Base-by-base conservation (phyloP, 2,888 invertebrate species). In the Spodoptera picta region DNA sequence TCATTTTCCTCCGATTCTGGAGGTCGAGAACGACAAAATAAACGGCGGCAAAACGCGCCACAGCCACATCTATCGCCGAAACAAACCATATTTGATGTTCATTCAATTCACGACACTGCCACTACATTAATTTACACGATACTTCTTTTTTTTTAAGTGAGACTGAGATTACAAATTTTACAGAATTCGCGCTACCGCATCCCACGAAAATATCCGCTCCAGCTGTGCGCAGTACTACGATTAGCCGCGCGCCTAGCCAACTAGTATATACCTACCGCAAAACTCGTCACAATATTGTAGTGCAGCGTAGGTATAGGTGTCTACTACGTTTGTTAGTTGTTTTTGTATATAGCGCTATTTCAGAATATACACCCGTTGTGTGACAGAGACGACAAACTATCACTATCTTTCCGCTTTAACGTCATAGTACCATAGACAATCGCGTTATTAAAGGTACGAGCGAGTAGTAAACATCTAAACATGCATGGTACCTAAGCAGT, bases 21-120 rank as follows among this genome's bases (percentile, higher is more conserved):
- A 10, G 82, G 75, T 27, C 80, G 83, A 31, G 80, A 71, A 65
- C 91, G 89, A 79, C 92, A 92, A 83, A 92, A 92, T 64, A 93
- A 69, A 68, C 90, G 88, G 50, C 89, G 88, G 76, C 93, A 93
- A 72, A 92, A 86, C 36, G 88, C 87, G 63, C 89, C 84, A 75
- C 93, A 93, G 44, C 88, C 85, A 76, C 92, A 92, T 80, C 84
- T 86, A 64, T 83, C 85, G 46, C 82, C 86, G 63, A 77, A 60
- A 63, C 90, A 89, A 72, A 90, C 92, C 92, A 86, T 85, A 51
- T 68, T 67, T 52, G 73, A 60, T 59, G 71, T 61, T 70, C 62
- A 66, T 72, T 69, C 69, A 73, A 47, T 68, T 66, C 74, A 80
- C 73, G 68, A 70, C 54, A 66, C 63, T 53, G 36, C 62, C 67